These are phyloP conservation scores for Hafferia zeledoni DNA, from an alignment of 2,797 vertebrate genomes.

Conservation along the genomic window DNA sequence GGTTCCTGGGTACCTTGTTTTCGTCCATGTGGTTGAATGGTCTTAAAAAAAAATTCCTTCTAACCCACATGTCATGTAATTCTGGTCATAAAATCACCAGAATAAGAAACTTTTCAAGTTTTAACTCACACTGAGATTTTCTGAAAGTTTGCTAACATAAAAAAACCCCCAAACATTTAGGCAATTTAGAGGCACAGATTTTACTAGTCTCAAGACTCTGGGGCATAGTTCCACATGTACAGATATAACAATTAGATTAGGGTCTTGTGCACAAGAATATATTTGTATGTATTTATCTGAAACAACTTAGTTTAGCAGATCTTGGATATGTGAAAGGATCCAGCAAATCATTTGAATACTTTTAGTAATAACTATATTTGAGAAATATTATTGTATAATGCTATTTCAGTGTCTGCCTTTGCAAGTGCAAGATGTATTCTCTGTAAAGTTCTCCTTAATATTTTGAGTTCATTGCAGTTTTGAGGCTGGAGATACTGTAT, in stretches of 20 bases:
- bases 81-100: background rate
- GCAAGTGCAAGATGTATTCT: background rate
- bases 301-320: background rate
- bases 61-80: background rate
- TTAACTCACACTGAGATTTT: background rate
- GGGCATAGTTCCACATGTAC: background rate
- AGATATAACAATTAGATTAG: background rate
- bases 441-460: background rate
- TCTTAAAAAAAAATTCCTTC: background rate
- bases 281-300: background rate
- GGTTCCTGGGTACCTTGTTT: background rate
- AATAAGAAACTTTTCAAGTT: background rate
- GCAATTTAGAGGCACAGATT: background rate
- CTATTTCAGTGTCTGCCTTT: background rate
- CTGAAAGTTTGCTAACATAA: background rate
- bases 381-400: background rate
- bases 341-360: background rate
- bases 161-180: background rate
- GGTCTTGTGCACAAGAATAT: background rate
- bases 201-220: background rate
- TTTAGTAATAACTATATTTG: background rate
- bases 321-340: slow-evolving; percentile 6
- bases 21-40: background rate
- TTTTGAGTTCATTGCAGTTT: background rate
- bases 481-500: background rate